Evolutionary conservation across 2,797 vertebrate genomes (phyloP).

Genomic region (Pempheris klunzingeri): DNA sequence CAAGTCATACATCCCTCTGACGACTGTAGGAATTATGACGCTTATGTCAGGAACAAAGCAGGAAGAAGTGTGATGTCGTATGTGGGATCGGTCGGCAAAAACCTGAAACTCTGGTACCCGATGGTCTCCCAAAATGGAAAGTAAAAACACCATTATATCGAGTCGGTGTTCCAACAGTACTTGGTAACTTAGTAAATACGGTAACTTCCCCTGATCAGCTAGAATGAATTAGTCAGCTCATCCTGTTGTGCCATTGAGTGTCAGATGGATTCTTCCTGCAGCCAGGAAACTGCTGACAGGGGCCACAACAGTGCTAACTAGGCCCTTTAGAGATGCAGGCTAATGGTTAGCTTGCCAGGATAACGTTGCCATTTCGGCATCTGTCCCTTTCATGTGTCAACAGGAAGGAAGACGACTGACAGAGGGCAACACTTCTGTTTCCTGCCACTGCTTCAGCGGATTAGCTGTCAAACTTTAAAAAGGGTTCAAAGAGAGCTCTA

Average conservation of each 20-base stretch:
- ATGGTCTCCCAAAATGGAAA: background rate
- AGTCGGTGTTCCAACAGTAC: background rate
- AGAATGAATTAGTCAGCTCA: conserved; percentile 25
- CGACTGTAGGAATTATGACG: background rate
- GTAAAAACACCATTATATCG: background rate
- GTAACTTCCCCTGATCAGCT: conserved; percentile 17
- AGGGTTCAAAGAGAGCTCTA: background rate
- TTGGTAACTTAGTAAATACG: conserved; percentile 11
- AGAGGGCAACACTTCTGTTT: conserved; percentile 22
- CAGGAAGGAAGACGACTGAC: conserved; percentile 57
- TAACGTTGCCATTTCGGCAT: conserved; percentile 45
- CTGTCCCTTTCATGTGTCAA: conserved; percentile 47
- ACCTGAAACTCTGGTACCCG: too few relatives aligned
- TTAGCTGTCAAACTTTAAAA: conserved; percentile 20
- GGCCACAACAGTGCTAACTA: conserved; percentile 53
- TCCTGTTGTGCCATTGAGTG: conserved; percentile 36
- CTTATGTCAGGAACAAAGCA: background rate
- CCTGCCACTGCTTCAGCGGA: conserved; percentile 19
- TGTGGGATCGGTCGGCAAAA: too few relatives aligned
- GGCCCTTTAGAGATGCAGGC: conserved; percentile 58
- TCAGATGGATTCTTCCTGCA: conserved; percentile 43
- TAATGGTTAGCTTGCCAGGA: conserved; percentile 73
- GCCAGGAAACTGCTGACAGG: conserved; percentile 73
- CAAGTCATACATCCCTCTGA: background rate
- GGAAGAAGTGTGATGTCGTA: background rate